Evolutionary conservation across 2,113 vertebrate species (phyloP).

Genomic region (Dicaeum eximium): DNA sequence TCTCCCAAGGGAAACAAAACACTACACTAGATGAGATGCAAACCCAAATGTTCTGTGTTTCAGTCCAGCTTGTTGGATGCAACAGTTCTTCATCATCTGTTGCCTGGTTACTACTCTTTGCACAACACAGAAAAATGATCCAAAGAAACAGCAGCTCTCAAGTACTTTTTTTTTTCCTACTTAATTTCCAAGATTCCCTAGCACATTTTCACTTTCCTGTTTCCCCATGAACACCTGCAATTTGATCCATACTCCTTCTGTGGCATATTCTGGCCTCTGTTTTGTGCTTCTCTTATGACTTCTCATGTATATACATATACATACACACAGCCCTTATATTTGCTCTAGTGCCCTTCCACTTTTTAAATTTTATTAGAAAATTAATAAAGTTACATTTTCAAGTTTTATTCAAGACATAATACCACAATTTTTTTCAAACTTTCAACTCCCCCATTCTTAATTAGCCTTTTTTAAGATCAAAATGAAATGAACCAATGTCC

Average conservation of each 20-base stretch:
- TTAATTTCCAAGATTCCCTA: background rate
- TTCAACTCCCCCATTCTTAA: background rate
- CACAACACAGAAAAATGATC: background rate
- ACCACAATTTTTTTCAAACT: background rate
- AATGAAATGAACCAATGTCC: background rate
- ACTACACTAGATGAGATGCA: background rate
- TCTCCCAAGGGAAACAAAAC: background rate
- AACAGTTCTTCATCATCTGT: background rate
- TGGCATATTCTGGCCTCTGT: background rate
- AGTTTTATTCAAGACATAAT: background rate
- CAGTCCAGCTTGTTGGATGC: background rate
- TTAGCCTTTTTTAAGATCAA: background rate
- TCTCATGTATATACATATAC: fast-evolving
- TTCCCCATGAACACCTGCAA: background rate
- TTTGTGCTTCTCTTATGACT: background rate
- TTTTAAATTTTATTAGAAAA: background rate
- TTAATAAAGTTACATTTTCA: background rate
- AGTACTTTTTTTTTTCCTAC: background rate
- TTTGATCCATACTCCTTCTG: background rate
- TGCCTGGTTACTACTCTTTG: background rate
- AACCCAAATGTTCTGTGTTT: background rate
- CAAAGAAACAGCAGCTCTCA: background rate
- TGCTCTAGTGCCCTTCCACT: background rate
- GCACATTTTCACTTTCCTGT: background rate
- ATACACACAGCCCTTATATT: background rate